Conservation (phyloP, 2,888 invertebrate species). For the Thereva unica region DNA sequence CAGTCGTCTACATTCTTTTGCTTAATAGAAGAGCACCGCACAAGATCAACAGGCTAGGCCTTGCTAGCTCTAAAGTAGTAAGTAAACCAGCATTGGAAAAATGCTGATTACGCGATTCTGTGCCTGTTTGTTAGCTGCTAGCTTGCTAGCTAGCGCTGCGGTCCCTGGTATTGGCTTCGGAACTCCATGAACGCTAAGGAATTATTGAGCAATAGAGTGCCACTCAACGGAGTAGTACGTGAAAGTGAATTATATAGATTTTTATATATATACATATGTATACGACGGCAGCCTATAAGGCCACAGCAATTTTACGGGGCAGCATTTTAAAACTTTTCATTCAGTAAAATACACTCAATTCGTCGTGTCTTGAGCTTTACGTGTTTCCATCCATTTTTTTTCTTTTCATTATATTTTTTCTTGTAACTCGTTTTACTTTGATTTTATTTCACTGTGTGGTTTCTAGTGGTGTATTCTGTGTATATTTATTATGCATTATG, state of each 20-base stretch:
- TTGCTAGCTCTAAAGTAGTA: slow-evolving; percentile 10
- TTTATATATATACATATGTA: neutral
- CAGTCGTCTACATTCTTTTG: neutral
- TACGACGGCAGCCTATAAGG: slow-evolving; percentile 18
- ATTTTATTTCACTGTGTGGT: slow-evolving; percentile 22
- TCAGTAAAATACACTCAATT: slow-evolving; percentile 36
- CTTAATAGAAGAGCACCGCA: slow-evolving; percentile 7
- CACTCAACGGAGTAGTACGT: slow-evolving; percentile 23
- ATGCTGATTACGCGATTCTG: slow-evolving; percentile 1
- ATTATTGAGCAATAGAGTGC: no score
- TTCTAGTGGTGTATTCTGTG: slow-evolving; percentile 7
- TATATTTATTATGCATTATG: slow-evolving; percentile 12
- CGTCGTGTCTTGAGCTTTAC: slow-evolving; percentile 1
- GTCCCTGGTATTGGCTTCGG: slow-evolving; percentile 9
- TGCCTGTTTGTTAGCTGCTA: neutral
- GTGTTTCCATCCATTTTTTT: neutral
- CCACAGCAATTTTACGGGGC: slow-evolving; percentile 21
- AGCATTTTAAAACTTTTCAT: slow-evolving; percentile 29
- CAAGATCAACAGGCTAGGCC: neutral
- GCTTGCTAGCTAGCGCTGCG: slow-evolving; percentile 7
- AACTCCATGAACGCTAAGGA: neutral
- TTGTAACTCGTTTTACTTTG: slow-evolving; percentile 17
- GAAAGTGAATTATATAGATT: slow-evolving; percentile 35
- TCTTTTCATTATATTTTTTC: slow-evolving; percentile 22
- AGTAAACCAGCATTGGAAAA: slow-evolving; percentile 5